Evolutionary conservation across 2,113 vertebrate species (phyloP), one percentile per base, ranked within the genome.

Genomic region (Sclerurus mexicanus): DNA sequence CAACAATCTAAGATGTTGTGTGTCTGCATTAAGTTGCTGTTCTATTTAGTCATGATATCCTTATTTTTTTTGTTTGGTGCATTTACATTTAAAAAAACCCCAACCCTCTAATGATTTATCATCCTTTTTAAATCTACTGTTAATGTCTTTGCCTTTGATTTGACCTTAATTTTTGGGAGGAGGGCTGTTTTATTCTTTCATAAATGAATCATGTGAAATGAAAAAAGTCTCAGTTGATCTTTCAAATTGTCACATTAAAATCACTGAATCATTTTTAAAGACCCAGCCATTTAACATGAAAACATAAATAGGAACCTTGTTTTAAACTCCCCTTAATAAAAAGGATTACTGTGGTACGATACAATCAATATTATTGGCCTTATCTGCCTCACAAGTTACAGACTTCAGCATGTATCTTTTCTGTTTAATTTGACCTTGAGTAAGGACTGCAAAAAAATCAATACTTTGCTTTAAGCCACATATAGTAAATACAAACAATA

Each of bases 281-380:
- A 98, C 95, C 91, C 24, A 98, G 95, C 73, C 82, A 85, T 96
- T 98, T 98, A 93, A 97, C 96, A 93, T 89, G 95, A 96, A 98
- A 98, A 97, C 96, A 77, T 96, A 97, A 98, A 96, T 97, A 95
- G 76, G 95, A 98, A 97, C 94, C 94, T 96, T 98, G 94, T 95
- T 96, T 98, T 96, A 94, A 97, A 97, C 69, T 97, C 55, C 58
- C 96, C 93, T 96, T 97, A 96, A 98, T 98, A 97, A 97, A 97
- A 98, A 88, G 96, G 97, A 98, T 99, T 99, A 98, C 95, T 96
- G 55, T 94, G 91, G 77, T 85, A 97, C 94, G 96, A 98, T 97
- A 97, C 96, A 98, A 98, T 98, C 98, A 98, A 98, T 98, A 97
- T 91, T 97, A 98, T 97, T 93, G 96, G 96, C 85, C 72, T 97